Evolutionary conservation across 2,888 invertebrate species (phyloP).

Genomic region (Eurytoma adleriae): DNA sequence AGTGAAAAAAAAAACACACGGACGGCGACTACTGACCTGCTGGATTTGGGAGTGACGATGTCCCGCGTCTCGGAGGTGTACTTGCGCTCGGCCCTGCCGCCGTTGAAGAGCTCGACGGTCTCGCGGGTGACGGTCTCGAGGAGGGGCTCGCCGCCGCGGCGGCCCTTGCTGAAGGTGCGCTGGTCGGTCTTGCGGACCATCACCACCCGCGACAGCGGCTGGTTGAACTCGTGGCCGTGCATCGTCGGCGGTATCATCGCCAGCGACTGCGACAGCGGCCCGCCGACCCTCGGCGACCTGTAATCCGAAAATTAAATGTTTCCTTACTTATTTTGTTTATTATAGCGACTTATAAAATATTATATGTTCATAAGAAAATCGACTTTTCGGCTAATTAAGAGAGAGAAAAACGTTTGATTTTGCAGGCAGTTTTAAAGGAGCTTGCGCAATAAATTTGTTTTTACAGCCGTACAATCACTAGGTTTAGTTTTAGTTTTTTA

Average conservation of each 20-base stretch:
- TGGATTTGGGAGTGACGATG: constrained; percentile 74
- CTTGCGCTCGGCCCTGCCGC: constrained; percentile 81
- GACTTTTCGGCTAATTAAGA: too few relatives aligned
- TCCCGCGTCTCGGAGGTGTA: constrained; percentile 81
- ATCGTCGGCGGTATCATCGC: constrained; percentile 75
- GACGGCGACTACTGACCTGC: constrained; percentile 65
- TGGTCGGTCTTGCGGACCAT: constrained; percentile 84
- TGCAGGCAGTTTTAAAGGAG: too few relatives aligned
- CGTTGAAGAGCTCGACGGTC: constrained; percentile 82
- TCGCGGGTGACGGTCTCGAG: constrained; percentile 82
- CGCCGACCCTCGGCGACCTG: constrained; percentile 74
- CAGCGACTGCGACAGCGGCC: constrained; percentile 73
- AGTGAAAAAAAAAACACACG: not conserved
- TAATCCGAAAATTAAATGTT: constrained; percentile 48
- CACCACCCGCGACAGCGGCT: constrained; percentile 80
- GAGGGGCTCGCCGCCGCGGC: constrained; percentile 81
- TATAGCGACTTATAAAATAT: too few relatives aligned
- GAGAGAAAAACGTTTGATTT: too few relatives aligned
- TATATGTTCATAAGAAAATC: too few relatives aligned
- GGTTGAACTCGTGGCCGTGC: constrained; percentile 75
- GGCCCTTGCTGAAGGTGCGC: constrained; percentile 80
- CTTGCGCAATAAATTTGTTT: too few relatives aligned
- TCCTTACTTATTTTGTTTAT: too few relatives aligned
- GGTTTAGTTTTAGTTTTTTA: too few relatives aligned
- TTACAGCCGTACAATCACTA: too few relatives aligned